Evolutionary conservation across 2,888 invertebrate genomes (phyloP), one percentile per base, ranked within the genome.

Genomic region (Caenorhabditis sp.): DNA sequence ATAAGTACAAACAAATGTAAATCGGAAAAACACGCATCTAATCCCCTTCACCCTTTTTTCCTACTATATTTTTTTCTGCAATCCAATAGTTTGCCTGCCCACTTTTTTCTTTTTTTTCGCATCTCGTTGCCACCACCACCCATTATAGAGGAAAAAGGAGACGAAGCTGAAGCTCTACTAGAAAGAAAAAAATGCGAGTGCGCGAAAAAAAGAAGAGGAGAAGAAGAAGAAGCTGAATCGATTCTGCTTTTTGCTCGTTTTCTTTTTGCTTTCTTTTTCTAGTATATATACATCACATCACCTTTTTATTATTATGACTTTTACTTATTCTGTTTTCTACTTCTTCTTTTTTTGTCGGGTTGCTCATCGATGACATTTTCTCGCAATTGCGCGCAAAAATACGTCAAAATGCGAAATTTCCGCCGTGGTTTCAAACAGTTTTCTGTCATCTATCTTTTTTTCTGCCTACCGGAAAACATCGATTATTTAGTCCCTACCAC

Each of bases 61-160:
- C 24, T 26, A 55, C n/a, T 55, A 17, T 26, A 14, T n/a, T 27
- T 55, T 27, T 27, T 55, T 6, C 6, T 27, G 55, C 26, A 55
- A 55, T 55, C 26, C 55, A 55, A 51, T 51, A 51, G 51, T 51
- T 51, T 51, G 51, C 51, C 23, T 51, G 51, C 51, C 23, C 51
- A 51, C 23, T 19, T 23, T 51, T 51, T 51, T 26, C 55, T 14
- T 26, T n/a, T 55, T 55, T 55, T 26, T 55, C 55, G 27, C 26
- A 55, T 55, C 10, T 55, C 55, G 21, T 55, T n/a, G 23, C 51
- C 51, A 19, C 51, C 43, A 43, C 43, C 31, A 43, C 14, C 43
- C 43, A 43, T 43, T 43, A 43, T 43, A 43, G 43, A 43, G 43
- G 43, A 43, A 43, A 43, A 43, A 43, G 43, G 43, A 43, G 17